These are phyloP conservation scores for Ceratitis capitata DNA, from an alignment of 1,140 invertebrate species.

Conservation along the genomic window DNA sequence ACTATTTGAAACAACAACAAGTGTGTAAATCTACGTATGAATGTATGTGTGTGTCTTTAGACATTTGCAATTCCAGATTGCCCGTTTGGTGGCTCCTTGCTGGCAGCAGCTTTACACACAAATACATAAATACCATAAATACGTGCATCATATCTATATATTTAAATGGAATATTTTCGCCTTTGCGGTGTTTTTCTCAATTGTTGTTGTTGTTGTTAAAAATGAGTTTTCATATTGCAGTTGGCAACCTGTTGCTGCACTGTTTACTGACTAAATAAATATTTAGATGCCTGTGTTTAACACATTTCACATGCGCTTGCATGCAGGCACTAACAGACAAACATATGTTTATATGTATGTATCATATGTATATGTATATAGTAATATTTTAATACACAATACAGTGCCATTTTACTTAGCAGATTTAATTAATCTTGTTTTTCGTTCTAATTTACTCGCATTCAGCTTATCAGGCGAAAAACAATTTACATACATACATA, in stretches of 20 bases:
- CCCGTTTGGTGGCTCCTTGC: neutral
- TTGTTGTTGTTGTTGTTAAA: neutral
- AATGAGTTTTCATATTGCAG: neutral
- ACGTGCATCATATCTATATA: too few relatives aligned
- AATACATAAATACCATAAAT: neutral
- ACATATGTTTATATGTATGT: neutral
- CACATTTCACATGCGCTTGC: neutral
- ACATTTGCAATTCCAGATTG: slow-evolving; percentile 24
- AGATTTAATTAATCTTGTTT: slow-evolving; percentile 7
- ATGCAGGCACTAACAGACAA: neutral
- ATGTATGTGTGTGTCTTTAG: neutral
- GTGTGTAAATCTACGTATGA: too few relatives aligned
- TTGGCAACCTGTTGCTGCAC: slow-evolving; percentile 18
- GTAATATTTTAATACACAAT: neutral
- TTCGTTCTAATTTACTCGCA: neutral
- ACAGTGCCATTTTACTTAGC: neutral
- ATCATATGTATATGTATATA: neutral
- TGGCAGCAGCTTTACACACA: too few relatives aligned
- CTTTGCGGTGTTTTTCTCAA: neutral
- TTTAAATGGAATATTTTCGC: neutral
- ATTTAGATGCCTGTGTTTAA: slow-evolving; percentile 15
- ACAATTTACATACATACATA: neutral
- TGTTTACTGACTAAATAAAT: slow-evolving; percentile 19
- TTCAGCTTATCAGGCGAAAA: neutral
- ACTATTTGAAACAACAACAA: neutral